Conservation (phyloP, 2,888 invertebrate genomes). For the Dermolepida albohirtum region DNA sequence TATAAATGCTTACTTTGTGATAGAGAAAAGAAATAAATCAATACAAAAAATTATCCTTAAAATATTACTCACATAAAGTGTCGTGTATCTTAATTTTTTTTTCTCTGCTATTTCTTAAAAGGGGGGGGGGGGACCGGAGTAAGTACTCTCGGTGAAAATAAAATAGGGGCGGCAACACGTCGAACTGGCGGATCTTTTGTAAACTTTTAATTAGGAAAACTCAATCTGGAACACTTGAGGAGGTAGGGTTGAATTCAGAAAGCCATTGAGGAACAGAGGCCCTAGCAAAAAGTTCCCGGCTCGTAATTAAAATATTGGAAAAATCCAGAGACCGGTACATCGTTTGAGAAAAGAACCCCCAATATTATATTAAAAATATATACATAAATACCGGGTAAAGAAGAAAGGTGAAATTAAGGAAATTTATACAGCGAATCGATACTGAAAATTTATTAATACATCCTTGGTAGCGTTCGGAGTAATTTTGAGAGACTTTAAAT, state of each 20-base stretch:
- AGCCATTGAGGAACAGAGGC: conserved; percentile 42
- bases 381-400: no score
- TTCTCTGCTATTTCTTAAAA: no score
- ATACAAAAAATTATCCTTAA: background rate
- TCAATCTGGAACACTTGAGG: conserved; percentile 56
- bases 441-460: no score
- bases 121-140: no score
- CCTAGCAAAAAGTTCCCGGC: conserved; percentile 11
- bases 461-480: no score
- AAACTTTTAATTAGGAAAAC: conserved; percentile 61
- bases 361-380: no score
- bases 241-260: conserved; percentile 53
- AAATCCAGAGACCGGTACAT: background rate
- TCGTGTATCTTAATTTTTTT: background rate
- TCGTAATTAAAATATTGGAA: conserved; percentile 26
- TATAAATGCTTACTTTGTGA: no score
- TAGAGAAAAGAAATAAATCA: no score
- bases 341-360: no score
- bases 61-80: background rate
- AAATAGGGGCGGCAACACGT: conserved; percentile 2
- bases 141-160: conserved; percentile 1
- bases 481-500: no score
- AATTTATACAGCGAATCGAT: no score
- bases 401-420: no score
- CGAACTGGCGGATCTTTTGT: conserved; percentile 51